A percentile compares a stretch with the other conserved stretches of the same genome.
These are phyloP conservation scores for Strongylocentrotus purpuratus DNA, from an alignment of 35 echinoderm and acorn worm genomes.

Conservation along the genomic window DNA sequence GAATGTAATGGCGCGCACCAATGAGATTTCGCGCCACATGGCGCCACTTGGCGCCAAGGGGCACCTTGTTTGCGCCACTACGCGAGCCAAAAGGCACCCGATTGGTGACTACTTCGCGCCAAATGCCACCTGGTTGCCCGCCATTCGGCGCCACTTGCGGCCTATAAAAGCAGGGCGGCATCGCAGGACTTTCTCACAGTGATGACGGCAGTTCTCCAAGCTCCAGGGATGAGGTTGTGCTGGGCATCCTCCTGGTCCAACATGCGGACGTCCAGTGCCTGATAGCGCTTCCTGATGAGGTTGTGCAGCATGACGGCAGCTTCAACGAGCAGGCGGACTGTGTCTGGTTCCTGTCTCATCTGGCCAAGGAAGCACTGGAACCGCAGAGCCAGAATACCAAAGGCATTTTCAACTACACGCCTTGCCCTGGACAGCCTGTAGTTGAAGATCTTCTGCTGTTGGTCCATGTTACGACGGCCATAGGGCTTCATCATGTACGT, in stretches of 20 bases:
- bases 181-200: too few species aligned
- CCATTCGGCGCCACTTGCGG: too few species aligned
- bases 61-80: too few species aligned
- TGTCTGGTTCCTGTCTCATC: conserved; percentile 32
- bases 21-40: too few species aligned
- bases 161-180: too few species aligned
- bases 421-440: conserved; percentile 44
- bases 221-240: background rate
- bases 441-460: conserved; percentile 60
- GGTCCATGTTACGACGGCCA: conserved; percentile 18
- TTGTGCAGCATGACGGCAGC: conserved; percentile 28
- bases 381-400: conserved; percentile 35
- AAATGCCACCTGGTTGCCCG: too few species aligned
- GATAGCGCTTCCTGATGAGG: conserved; percentile 32
- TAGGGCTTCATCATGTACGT: conserved; percentile 61
- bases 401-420: conserved; percentile 33
- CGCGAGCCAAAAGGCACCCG: too few species aligned
- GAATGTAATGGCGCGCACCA: conserved; percentile 48
- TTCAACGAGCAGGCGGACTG: conserved; percentile 25
- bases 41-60: too few species aligned
- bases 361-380: conserved; percentile 31
- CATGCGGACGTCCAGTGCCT: conserved; percentile 21
- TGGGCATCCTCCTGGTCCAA: conserved; percentile 27
- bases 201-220: too few species aligned
- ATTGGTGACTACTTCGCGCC: too few species aligned